Conservation (phyloP, 2,797 vertebrate species). For the Enteromius trimaculatus region DNA sequence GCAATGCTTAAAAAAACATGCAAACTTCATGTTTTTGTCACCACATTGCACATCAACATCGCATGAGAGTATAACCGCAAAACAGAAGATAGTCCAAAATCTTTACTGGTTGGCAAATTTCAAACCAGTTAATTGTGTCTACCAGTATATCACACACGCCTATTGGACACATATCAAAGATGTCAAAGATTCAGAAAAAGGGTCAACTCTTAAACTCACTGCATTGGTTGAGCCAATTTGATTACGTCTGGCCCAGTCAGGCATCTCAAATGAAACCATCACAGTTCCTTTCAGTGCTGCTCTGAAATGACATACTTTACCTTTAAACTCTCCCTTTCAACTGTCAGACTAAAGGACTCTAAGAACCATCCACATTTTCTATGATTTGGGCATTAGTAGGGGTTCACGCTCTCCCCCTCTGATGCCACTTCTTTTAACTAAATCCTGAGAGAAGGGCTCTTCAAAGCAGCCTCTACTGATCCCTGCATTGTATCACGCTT, state of each 20-base stretch:
- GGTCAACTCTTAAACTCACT: not conserved
- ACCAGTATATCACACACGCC: not conserved
- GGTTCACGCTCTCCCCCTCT: not conserved
- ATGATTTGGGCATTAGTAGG: conserved; percentile 14
- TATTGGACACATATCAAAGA: not conserved
- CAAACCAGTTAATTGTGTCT: not conserved
- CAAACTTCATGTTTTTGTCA: not conserved
- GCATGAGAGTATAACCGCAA: not conserved
- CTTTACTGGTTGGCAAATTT: not conserved
- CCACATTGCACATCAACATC: not conserved
- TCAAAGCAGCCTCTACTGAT: conserved; percentile 39
- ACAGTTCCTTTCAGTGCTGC: not conserved
- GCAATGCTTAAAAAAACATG: not conserved
- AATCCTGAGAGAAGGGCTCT: conserved; percentile 38
- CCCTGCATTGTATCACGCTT: conserved; percentile 30
- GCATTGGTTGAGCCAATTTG: no score
- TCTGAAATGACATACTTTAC: conserved; percentile 1
- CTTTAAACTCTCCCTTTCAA: conserved; percentile 16
- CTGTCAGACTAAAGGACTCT: conserved; percentile 1
- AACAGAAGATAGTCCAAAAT: not conserved
- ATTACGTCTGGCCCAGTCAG: not conserved
- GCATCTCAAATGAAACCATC: not conserved
- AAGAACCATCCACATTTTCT: not conserved
- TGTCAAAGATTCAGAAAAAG: not conserved
- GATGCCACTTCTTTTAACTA: conserved; percentile 39